These are phyloP conservation scores for Xestoiulus laeticollis DNA, from an alignment of 2,888 invertebrate species.

Conservation along the genomic window DNA sequence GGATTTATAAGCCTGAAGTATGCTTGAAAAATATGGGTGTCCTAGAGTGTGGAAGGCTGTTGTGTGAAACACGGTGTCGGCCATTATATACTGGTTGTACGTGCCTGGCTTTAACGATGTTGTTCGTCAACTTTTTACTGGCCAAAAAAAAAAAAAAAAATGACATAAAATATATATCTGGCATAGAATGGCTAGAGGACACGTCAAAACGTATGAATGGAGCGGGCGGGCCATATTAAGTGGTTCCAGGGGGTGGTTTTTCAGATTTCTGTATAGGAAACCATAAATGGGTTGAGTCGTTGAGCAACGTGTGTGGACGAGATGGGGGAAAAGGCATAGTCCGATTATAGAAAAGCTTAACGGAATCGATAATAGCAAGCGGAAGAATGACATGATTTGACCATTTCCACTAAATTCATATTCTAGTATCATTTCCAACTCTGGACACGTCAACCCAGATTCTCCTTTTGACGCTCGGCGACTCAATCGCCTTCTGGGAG, in stretches of 20 bases:
- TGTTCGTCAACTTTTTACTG: constrained; percentile 46
- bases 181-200: constrained; percentile 27
- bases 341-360: constrained; percentile 50
- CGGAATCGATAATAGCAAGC: constrained; percentile 48
- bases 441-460: constrained; percentile 51
- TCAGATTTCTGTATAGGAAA: constrained; percentile 41
- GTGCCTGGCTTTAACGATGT: constrained; percentile 46
- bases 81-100: neutral
- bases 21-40: neutral
- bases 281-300: constrained; percentile 40
- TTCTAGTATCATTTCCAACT: constrained; percentile 48
- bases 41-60: neutral
- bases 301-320: neutral
- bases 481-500: neutral
- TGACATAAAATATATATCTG: constrained; percentile 45
- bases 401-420: constrained; percentile 52
- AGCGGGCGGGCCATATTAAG: constrained; percentile 25
- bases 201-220: constrained; percentile 48
- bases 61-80: constrained; percentile 8
- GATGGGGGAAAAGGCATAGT: constrained; percentile 43
- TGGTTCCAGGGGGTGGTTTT: constrained; percentile 13
- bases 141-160: constrained; percentile 44
- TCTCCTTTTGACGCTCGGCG: constrained; percentile 29
- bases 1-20: too few species aligned
- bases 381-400: constrained; percentile 51